Evolutionary conservation across 1,140 invertebrate species (phyloP), one percentile per base, ranked within the genome.

Genomic region (Drosophila virilis): DNA sequence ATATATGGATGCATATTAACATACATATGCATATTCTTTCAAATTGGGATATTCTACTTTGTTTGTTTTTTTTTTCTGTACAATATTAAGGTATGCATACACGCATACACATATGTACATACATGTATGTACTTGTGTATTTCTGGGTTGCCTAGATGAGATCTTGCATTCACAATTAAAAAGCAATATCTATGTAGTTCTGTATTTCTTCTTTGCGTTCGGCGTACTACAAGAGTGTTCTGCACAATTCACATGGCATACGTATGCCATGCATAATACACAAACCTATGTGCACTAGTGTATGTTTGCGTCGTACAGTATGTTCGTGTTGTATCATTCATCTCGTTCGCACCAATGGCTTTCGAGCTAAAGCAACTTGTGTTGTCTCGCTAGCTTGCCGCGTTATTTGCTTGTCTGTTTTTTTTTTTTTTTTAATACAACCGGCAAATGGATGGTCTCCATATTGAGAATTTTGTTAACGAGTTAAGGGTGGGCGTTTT

Each of bases 271-370:
- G 12, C 45, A 46, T 48, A 33, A 46, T 48, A 33, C 22, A 50
- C 35, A 42, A 9, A 46, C 48, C n/a, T 28, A 33, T 38, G n/a
- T 15, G 40, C 50, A 32, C 28, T 42, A 8, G 28, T 6, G n/a
- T 46, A 48, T 22, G 32, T 52, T 9, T 42, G n/a, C 28, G 13
- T 37, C 15, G 33, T 52, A 52, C 46, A 60, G 38, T 73, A 32
- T 37, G 32, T 33, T 37, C n/a, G 17, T 45, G 9, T 15, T 17
- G 52, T 62, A 28, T 35, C 48, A 65, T 57, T 57, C 17, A 65
- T 71, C 43, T 58, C 69, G 28, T 46, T 71, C 61, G 43, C 69
- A 71, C 61, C 51, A 40, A 37, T 46, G 42, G 37, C 48, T 45
- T 13, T 13, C 43, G 10, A 13, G 35, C 6, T 35, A 12, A 40